phyloP scores from a whole-genome alignment of 2,113 vertebrate genomes.

The Bungarus multicinctus region DNA sequence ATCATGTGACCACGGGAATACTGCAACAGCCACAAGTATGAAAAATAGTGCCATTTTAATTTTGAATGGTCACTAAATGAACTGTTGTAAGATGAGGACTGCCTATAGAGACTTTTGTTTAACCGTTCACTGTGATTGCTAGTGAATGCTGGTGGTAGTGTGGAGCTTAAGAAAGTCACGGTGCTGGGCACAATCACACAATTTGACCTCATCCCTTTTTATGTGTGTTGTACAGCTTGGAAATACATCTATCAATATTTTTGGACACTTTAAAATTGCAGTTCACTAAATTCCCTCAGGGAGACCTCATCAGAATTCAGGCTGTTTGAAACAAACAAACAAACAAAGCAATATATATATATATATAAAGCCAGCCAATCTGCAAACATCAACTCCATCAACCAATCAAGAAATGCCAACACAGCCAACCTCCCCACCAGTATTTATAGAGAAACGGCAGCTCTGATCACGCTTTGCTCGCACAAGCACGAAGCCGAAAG shows the following conservation, averaged over 20 bases:
- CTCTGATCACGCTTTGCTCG: too few relatives aligned
- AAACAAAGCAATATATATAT: too few relatives aligned
- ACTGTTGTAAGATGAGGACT: not conserved
- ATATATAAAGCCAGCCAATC: too few relatives aligned
- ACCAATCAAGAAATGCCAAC: too few relatives aligned
- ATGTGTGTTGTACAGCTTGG: not conserved
- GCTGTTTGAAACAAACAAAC: not conserved
- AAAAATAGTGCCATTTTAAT: too few relatives aligned
- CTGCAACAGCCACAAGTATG: too few relatives aligned
- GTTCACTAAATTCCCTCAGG: not conserved
- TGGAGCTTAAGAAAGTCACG: not conserved
- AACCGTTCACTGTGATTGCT: not conserved
- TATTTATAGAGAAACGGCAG: too few relatives aligned
- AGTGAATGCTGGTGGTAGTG: not conserved
- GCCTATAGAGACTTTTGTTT: not conserved
- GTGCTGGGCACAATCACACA: not conserved
- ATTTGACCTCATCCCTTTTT: not conserved
- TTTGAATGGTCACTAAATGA: too few relatives aligned
- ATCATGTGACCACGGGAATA: too few relatives aligned
- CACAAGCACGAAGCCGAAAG: too few relatives aligned
- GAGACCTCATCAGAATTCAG: not conserved
- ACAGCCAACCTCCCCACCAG: too few relatives aligned
- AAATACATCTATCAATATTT: not conserved
- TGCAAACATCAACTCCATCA: too few relatives aligned
- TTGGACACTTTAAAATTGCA: not conserved